phyloP scores from a whole-genome alignment of 2,797 vertebrate genomes.

The Scolopax bukidnonensis region DNA sequence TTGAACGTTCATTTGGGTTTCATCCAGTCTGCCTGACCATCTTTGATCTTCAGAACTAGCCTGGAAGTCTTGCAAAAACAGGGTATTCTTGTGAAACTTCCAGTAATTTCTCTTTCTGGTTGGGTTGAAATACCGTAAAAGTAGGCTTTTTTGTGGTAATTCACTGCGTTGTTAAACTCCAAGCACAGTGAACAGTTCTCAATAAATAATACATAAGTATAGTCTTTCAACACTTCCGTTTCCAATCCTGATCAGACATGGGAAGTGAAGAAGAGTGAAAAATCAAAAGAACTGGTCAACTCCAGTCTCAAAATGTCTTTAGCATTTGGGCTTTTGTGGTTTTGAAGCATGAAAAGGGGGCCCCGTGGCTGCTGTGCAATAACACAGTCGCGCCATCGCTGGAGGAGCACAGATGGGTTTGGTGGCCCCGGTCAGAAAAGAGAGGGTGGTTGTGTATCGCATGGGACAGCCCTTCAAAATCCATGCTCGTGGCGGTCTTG shows the following conservation, averaged over 20 bases:
- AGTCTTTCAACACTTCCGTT: constrained; percentile 31
- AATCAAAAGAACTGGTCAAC: not conserved
- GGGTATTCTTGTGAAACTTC: constrained; percentile 53
- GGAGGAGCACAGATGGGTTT: not conserved
- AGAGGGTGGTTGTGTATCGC: not conserved
- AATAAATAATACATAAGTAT: constrained; percentile 42
- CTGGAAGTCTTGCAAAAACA: constrained; percentile 25
- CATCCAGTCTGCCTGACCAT: constrained; percentile 1
- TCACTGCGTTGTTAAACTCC: constrained; percentile 10
- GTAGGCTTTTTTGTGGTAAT: constrained; percentile 37
- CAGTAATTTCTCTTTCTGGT: constrained; percentile 39
- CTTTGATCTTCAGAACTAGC: constrained; percentile 36
- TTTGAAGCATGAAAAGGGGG: constrained; percentile 9
- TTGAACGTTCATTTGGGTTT: not conserved
- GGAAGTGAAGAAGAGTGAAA: constrained; percentile 18
- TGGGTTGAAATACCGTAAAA: not conserved
- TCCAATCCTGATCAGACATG: constrained; percentile 7
- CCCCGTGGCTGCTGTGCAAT: not conserved
- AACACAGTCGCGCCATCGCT: not conserved
- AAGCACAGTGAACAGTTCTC: constrained; percentile 15
- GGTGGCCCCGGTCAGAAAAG: not conserved
- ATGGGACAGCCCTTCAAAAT: not conserved
- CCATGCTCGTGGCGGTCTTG: not conserved
- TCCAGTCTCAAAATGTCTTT: constrained; percentile 1
- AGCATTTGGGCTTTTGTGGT: constrained; percentile 3